Evolutionary conservation across 2,113 vertebrate genomes (phyloP), one percentile per base, ranked within the genome.

Genomic region (Tenrec ecaudatus): DNA sequence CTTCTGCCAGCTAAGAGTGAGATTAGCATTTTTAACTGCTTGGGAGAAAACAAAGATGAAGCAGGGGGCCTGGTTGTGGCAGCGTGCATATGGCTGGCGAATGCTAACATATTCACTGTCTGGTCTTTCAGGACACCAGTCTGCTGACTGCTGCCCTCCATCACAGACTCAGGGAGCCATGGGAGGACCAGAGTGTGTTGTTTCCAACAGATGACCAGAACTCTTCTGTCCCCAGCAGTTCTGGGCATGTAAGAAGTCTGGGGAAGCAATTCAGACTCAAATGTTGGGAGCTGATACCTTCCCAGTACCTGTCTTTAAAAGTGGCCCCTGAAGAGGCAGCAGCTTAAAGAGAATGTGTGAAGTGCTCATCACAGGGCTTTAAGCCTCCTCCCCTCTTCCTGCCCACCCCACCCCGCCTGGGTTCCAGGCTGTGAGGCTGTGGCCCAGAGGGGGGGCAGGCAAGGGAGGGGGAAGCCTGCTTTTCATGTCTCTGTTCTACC

Each of bases 391-490:
- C n/a, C 47, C 47, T 10, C 47, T 53, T 14, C 47, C 47, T 53
- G 47, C 22, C 38, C 2, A 17, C 27, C 33, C 19, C 11, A 15
- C 60, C 68, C 22, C 36, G 11, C 19, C 25, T 36, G 6, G 4
- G 23, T 53, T 66, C 43, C 88, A 25, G 36, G 58, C n/a, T 69
- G 3, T 2, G 60, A 0, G 6, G 76, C 31, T 53, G 47, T 53
- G 47, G 47, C 47, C 47, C 47, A 53, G 47, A 53, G 47, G 12
- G 76, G 40, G 12, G 76, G 33, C 71, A 79, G 73, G 47, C 53
- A 0, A 0, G 8, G 12, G 3, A 5, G 2, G 20, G 15, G 31
- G 7, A 1, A 4, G 2, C 15, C 27, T 19, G 29, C 16, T 62
- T 77, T 53, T 17, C 33, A 43, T 7, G 1, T 15, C 66, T 0